Conservation (phyloP, 2,113 vertebrate genomes). For the Gnathonemus longibarbis region DNA sequence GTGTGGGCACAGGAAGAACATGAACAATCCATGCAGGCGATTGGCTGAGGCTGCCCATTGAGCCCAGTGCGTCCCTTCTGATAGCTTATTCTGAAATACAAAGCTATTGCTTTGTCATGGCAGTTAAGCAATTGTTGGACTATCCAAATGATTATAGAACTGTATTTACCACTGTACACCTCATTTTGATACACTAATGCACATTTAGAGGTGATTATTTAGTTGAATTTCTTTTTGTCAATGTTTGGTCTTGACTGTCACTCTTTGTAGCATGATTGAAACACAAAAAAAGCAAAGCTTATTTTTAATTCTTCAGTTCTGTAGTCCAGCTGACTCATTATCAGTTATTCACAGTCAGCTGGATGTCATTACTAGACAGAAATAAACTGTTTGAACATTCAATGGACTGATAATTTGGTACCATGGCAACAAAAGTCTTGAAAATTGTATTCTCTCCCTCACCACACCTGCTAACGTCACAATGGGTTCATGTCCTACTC, state of each 20-base stretch:
- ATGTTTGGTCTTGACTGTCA: not conserved
- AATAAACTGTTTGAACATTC: not conserved
- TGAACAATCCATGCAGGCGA: not conserved
- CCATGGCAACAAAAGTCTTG: not conserved
- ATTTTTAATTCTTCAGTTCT: not conserved
- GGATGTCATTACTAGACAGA: not conserved
- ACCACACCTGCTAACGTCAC: not conserved
- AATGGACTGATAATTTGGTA: not conserved
- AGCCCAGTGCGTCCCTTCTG: not conserved
- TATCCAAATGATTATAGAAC: not conserved
- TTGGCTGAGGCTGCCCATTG: not conserved
- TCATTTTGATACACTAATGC: not conserved
- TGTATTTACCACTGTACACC: not conserved
- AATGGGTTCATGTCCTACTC: not conserved
- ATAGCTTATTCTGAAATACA: not conserved
- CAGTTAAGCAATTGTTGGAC: not conserved
- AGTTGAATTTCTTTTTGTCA: not conserved
- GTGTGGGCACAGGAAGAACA: not conserved
- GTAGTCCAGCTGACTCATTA: not conserved
- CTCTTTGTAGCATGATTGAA: not conserved
- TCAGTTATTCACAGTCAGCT: not conserved
- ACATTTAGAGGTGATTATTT: not conserved
- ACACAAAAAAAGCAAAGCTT: not conserved
- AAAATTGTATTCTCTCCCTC: not conserved
- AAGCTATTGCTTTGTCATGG: not conserved